Evolutionary conservation across 2,888 invertebrate genomes (phyloP).

Genomic region (Nomada ruficornis): DNA sequence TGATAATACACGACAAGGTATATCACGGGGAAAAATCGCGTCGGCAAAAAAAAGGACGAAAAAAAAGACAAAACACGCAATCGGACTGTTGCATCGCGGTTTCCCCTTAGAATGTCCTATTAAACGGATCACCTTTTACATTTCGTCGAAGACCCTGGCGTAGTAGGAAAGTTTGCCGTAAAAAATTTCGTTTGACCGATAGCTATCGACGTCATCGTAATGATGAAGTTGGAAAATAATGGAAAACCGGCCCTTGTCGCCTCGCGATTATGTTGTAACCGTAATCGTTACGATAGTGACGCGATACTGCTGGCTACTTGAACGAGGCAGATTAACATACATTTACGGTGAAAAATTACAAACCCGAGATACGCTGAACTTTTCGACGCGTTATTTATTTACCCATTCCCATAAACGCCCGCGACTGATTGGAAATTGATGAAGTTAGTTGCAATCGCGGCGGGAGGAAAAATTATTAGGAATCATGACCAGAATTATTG

Average conservation of each 20-base stretch:
- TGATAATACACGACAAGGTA: not conserved
- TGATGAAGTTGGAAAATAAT: not conserved
- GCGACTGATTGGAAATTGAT: constrained; percentile 25
- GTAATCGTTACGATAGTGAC: constrained; percentile 21
- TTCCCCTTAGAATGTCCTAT: constrained; percentile 21
- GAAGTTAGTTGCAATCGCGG: not conserved
- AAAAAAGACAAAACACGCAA: not conserved
- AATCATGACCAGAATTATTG: constrained; percentile 17
- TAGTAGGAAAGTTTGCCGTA: constrained; percentile 18
- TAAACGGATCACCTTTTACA: not conserved
- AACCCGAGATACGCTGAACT: not conserved
- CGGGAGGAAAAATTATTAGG: not conserved
- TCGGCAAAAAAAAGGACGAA: not conserved
- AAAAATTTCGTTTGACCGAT: not conserved
- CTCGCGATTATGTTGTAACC: not conserved
- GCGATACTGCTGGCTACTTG: not conserved
- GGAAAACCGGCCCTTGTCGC: constrained; percentile 3
- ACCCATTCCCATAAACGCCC: not conserved
- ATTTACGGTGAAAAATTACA: not conserved
- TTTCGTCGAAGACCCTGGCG: not conserved
- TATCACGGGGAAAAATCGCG: constrained; percentile 10
- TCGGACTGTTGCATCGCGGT: constrained; percentile 4
- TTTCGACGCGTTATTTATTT: constrained; percentile 26
- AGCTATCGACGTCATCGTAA: not conserved
- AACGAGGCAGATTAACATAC: constrained; percentile 16